phyloP scores from a whole-genome alignment of 2,888 invertebrate genomes.

The Brachycybe producta region DNA sequence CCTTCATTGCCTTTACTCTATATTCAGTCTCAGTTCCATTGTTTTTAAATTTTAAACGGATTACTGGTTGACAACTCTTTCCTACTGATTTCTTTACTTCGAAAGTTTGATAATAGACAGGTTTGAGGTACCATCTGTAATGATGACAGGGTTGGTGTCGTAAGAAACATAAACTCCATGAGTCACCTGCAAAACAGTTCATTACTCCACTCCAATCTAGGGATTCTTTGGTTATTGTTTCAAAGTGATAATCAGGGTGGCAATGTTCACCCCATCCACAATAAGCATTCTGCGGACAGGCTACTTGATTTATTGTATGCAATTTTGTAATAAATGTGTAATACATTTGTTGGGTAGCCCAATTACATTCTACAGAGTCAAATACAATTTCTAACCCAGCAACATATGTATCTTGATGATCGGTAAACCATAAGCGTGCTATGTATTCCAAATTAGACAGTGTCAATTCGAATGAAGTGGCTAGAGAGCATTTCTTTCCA shows the following conservation, averaged over 20 bases:
- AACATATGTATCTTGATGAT: background rate
- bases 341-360: background rate
- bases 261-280: background rate
- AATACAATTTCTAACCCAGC: background rate
- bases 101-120: background rate
- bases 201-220: background rate
- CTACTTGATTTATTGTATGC: background rate
- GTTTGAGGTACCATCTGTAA: background rate
- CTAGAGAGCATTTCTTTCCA: background rate
- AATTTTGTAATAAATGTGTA: background rate
- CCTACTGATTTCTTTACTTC: background rate
- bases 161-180: background rate
- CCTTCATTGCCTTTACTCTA: background rate
- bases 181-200: background rate
- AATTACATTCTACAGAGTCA: background rate
- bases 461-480: too few relatives aligned
- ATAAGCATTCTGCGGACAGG: background rate
- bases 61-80: background rate
- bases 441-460: background rate
- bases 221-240: background rate
- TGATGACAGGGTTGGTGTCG: background rate
- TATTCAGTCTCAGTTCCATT: background rate
- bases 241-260: background rate
- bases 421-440: background rate
- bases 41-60: background rate